A percentile compares a stretch with the other conserved stretches of the same genome.
phyloP scores from a whole-genome alignment of 1,140 invertebrate genomes.

The Drosophila carrolli region DNA sequence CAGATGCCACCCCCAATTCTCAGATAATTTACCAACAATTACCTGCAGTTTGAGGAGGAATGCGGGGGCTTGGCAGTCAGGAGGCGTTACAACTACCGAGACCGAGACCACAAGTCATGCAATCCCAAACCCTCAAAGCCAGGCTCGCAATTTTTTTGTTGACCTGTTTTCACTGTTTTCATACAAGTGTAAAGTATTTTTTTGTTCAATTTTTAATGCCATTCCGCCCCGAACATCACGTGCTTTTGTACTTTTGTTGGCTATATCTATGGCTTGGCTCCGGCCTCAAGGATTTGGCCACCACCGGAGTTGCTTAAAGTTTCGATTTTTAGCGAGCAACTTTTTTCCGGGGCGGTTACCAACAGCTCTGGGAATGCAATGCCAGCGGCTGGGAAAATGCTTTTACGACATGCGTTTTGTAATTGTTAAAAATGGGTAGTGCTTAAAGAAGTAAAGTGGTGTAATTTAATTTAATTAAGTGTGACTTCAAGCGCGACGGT shows the following conservation, averaged over 20 bases:
- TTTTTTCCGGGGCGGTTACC: constrained; percentile 38
- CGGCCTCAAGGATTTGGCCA: constrained; percentile 65
- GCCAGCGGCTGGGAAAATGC: constrained; percentile 14
- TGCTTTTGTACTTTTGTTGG: constrained; percentile 30
- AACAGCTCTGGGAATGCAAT: constrained; percentile 41
- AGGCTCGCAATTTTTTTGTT: constrained; percentile 51
- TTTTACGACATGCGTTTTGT: constrained; percentile 4
- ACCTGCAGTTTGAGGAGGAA: constrained; percentile 19
- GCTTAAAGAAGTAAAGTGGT: background rate
- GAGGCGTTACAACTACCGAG: constrained; percentile 19
- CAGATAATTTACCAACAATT: constrained; percentile 70
- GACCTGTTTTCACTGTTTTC: constrained; percentile 74
- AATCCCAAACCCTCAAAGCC: constrained; percentile 51
- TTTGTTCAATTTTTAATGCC: constrained; percentile 70
- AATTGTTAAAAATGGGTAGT: constrained; percentile 11
- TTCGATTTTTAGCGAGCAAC: constrained; percentile 62
- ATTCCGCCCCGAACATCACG: constrained; percentile 46
- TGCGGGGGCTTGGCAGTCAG: constrained; percentile 11
- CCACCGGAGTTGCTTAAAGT: constrained; percentile 61
- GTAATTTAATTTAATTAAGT: constrained; percentile 1
- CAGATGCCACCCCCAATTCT: constrained; percentile 49
- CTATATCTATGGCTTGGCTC: constrained; percentile 47
- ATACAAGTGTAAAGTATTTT: too few species aligned
- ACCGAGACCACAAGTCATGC: constrained; percentile 65
- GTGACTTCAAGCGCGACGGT: too few species aligned